Conservation (phyloP, 2,888 invertebrate genomes). For the Clivina fossor region DNA sequence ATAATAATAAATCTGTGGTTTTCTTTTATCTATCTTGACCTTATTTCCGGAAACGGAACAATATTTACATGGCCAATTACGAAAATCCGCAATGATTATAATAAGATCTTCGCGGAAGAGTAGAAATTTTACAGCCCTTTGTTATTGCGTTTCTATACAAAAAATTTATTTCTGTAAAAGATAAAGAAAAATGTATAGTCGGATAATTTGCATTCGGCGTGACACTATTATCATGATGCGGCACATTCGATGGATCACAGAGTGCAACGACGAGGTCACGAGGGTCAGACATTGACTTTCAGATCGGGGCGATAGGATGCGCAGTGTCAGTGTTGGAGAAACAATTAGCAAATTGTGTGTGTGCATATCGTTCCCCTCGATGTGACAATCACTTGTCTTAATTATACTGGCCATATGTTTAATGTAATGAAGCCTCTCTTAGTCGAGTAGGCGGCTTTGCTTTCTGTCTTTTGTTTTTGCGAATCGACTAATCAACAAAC, state of each 20-base stretch:
- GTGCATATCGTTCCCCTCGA: background rate
- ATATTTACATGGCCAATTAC: too few relatives aligned
- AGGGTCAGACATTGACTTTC: constrained; percentile 15
- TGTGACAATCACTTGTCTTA: background rate
- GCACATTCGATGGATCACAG: constrained; percentile 15
- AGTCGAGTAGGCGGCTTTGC: too few relatives aligned
- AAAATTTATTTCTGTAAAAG: too few relatives aligned
- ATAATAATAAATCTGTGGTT: too few relatives aligned
- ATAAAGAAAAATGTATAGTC: too few relatives aligned
- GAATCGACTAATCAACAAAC: too few relatives aligned
- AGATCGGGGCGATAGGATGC: background rate
- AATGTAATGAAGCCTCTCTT: too few relatives aligned
- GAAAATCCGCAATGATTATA: constrained; percentile 4
- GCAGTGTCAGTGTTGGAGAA: background rate
- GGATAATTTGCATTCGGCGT: constrained; percentile 15
- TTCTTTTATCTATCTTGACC: too few relatives aligned
- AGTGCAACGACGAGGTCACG: constrained; percentile 12
- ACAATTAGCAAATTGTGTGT: background rate
- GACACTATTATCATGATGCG: constrained; percentile 12
- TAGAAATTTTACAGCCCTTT: constrained; percentile 14
- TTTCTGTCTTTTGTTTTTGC: too few relatives aligned
- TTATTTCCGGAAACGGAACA: too few relatives aligned
- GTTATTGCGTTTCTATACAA: background rate
- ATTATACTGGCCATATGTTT: too few relatives aligned
- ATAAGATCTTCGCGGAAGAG: too few relatives aligned